Evolutionary conservation across 2,888 invertebrate genomes (phyloP).

Genomic region (Uloborus plumipes): DNA sequence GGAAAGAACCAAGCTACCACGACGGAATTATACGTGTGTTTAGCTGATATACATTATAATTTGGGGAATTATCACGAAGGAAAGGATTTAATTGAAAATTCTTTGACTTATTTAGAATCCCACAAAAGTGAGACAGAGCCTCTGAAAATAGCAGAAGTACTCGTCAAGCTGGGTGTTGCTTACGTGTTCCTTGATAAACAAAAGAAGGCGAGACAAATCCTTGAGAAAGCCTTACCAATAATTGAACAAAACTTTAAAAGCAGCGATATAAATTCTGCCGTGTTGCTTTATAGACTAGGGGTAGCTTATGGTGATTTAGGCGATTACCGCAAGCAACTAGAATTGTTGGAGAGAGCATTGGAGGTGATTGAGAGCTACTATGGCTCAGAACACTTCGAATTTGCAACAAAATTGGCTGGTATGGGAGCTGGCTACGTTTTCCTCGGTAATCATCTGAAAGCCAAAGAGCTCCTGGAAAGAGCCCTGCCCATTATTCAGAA

Average conservation of each 20-base stretch:
- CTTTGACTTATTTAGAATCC: constrained; percentile 7
- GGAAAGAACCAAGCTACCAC: constrained; percentile 13
- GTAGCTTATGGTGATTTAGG: constrained; percentile 47
- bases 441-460: constrained; percentile 33
- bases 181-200: constrained; percentile 38
- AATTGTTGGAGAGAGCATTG: constrained; percentile 31
- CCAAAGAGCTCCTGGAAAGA: constrained; percentile 32
- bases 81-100: constrained; percentile 11
- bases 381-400: constrained; percentile 36
- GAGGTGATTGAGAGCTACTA: constrained; percentile 20
- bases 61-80: constrained; percentile 28
- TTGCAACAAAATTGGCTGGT: constrained; percentile 33
- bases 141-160: constrained; percentile 29
- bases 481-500: constrained; percentile 35
- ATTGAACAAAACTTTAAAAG: constrained; percentile 13
- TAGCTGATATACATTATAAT: constrained; percentile 24
- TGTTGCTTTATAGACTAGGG: constrained; percentile 25
- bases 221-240: constrained; percentile 33
- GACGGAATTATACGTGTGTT: constrained; percentile 15
- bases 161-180: constrained; percentile 27
- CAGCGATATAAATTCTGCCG: constrained; percentile 24
- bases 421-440: constrained; percentile 48
- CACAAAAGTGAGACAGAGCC: not conserved
- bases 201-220: constrained; percentile 18
- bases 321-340: constrained; percentile 29